phyloP scores from a whole-genome alignment of 2,797 vertebrate species.

The Melanogrammus aeglefinus region DNA sequence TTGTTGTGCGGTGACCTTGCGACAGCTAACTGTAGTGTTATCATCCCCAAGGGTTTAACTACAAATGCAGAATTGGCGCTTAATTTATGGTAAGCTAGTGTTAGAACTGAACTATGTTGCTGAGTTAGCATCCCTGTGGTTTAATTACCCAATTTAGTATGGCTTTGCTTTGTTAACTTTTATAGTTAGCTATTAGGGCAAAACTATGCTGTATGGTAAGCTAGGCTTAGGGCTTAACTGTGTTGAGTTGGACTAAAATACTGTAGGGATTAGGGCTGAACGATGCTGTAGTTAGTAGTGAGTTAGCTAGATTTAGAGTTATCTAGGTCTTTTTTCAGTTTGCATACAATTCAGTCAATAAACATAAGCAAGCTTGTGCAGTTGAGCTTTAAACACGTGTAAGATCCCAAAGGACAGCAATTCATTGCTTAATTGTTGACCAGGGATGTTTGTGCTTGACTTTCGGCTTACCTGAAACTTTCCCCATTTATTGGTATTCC shows the following conservation, averaged over 20 bases:
- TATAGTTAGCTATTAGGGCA: no score
- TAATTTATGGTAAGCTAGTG: not conserved
- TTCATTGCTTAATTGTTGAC: not conserved
- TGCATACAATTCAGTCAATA: not conserved
- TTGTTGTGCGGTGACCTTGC: constrained; percentile 44
- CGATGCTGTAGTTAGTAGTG: not conserved
- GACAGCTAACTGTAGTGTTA: constrained; percentile 1
- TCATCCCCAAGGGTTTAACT: not conserved
- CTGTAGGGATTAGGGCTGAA: no score
- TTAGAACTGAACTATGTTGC: not conserved
- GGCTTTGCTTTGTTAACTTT: not conserved
- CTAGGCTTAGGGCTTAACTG: no score
- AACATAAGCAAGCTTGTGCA: not conserved
- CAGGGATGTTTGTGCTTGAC: not conserved
- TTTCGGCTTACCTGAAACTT: not conserved
- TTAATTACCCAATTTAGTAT: not conserved
- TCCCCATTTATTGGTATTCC: not conserved
- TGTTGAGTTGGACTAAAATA: no score
- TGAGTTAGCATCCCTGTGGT: not conserved
- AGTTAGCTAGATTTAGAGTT: not conserved
- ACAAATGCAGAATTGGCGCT: not conserved
- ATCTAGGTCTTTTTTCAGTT: no score
- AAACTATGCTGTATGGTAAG: no score
- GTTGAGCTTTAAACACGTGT: no score
- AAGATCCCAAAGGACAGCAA: not conserved